Percentiles rank a stretch among this genome's conserved stretches.
Evolutionary conservation across 2,113 vertebrate species (phyloP).

Genomic region (Tetrao urogallus): DNA sequence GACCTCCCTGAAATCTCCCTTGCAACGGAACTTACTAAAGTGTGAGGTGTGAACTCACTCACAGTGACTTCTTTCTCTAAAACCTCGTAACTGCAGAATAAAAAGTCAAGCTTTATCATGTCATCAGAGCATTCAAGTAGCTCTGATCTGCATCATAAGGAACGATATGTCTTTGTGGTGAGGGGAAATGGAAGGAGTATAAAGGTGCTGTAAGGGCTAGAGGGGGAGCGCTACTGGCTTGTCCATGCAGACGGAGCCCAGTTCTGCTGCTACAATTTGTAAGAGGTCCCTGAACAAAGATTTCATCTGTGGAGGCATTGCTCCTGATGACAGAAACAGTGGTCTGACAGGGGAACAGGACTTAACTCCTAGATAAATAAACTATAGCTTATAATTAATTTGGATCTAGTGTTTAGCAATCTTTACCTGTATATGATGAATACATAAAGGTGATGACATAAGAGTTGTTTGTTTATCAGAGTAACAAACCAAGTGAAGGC

Average conservation of each 20-base stretch:
- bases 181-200: background rate
- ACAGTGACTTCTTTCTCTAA: background rate
- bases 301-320: background rate
- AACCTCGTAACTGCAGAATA: background rate
- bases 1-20: rapidly evolving
- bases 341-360: background rate
- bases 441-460: background rate
- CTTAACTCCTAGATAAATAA: background rate
- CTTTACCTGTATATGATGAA: background rate
- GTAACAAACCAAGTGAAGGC: background rate
- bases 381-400: background rate
- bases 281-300: background rate
- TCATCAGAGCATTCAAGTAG: background rate
- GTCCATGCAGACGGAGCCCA: background rate
- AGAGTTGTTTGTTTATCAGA: background rate
- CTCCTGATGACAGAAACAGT: rapidly evolving
- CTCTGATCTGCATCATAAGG: background rate
- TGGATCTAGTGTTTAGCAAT: background rate
- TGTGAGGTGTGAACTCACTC: rapidly evolving
- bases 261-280: background rate
- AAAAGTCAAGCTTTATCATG: rapidly evolving
- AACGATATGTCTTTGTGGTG: background rate
- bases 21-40: background rate
- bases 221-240: background rate
- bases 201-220: background rate